Evolutionary conservation across 2,113 vertebrate genomes (phyloP).

Genomic region (Pseudorectes ferrugineus): DNA sequence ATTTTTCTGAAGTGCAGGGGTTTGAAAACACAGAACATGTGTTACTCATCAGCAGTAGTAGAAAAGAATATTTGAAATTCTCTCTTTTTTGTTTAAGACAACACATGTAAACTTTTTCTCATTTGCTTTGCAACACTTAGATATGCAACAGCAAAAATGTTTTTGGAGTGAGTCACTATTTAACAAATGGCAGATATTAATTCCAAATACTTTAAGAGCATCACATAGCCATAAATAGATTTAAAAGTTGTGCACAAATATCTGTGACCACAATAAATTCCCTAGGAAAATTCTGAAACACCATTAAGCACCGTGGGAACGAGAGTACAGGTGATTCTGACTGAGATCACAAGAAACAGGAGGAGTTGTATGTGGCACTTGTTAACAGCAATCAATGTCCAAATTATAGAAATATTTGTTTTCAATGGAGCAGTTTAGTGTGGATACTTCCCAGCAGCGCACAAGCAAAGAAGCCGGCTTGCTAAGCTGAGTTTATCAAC

Average conservation of each 20-base stretch:
- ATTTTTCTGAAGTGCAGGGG: slow-evolving; percentile 40
- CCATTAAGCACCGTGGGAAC: background rate
- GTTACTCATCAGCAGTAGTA: slow-evolving; percentile 58
- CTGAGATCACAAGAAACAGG: background rate
- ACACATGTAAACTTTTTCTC: slow-evolving; percentile 48
- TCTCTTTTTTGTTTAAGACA: slow-evolving; percentile 32
- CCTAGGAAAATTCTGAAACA: background rate
- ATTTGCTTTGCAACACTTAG: slow-evolving; percentile 48
- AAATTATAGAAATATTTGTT: background rate
- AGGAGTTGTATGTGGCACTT: background rate
- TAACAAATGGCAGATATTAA: slow-evolving; percentile 15
- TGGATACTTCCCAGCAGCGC: background rate
- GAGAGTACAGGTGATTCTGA: background rate
- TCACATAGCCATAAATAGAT: background rate
- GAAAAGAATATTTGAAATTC: slow-evolving; percentile 38
- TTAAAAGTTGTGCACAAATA: background rate
- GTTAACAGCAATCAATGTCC: background rate
- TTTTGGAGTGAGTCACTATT: slow-evolving; percentile 26
- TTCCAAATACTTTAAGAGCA: slow-evolving; percentile 10
- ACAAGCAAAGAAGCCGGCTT: background rate
- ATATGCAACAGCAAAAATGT: slow-evolving; percentile 40
- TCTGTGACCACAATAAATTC: background rate
- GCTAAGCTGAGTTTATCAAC: background rate
- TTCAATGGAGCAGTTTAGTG: background rate
- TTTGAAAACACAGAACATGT: slow-evolving; percentile 61